These are phyloP conservation scores for Caprella mutica DNA, from an alignment of 2,888 invertebrate genomes.

Conservation along the genomic window DNA sequence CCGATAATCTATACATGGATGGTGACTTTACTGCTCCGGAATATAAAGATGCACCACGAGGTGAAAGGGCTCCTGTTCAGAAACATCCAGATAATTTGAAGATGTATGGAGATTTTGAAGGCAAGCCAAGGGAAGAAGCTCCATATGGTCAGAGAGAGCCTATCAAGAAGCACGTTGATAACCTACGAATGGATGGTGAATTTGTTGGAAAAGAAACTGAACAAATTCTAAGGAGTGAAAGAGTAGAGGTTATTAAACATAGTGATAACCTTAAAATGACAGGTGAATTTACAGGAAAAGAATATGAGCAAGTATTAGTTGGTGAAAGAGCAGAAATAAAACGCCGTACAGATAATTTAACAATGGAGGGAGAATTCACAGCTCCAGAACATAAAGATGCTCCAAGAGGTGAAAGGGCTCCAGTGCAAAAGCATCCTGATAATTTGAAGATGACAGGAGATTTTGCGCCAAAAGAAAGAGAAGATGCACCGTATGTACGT, in stretches of 20 bases:
- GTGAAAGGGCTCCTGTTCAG: slow-evolving; percentile 46
- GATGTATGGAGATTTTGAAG: slow-evolving; percentile 51
- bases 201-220: slow-evolving; percentile 38
- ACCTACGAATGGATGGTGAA: slow-evolving; percentile 45
- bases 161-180: slow-evolving; percentile 43
- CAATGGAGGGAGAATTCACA: slow-evolving; percentile 17
- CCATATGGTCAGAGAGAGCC: slow-evolving; percentile 36
- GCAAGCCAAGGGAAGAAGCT: slow-evolving; percentile 43
- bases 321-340: slow-evolving; percentile 29
- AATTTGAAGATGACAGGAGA: slow-evolving; percentile 47
- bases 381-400: background rate
- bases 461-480: slow-evolving; percentile 43
- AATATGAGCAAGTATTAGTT: slow-evolving; percentile 4
- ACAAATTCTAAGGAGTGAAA: slow-evolving; percentile 27
- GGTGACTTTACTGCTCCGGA: slow-evolving; percentile 49
- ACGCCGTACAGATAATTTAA: slow-evolving; percentile 19
- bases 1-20: slow-evolving; percentile 9
- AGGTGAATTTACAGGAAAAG: slow-evolving; percentile 38
- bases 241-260: slow-evolving; percentile 17
- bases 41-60: slow-evolving; percentile 45
- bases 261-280: slow-evolving; percentile 32
- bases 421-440: slow-evolving; percentile 40
- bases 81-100: slow-evolving; percentile 46
- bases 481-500: slow-evolving; percentile 37
- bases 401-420: slow-evolving; percentile 12